These are phyloP conservation scores for Bradypodion ventrale DNA, from an alignment of 2,797 vertebrate genomes.

Conservation along the genomic window DNA sequence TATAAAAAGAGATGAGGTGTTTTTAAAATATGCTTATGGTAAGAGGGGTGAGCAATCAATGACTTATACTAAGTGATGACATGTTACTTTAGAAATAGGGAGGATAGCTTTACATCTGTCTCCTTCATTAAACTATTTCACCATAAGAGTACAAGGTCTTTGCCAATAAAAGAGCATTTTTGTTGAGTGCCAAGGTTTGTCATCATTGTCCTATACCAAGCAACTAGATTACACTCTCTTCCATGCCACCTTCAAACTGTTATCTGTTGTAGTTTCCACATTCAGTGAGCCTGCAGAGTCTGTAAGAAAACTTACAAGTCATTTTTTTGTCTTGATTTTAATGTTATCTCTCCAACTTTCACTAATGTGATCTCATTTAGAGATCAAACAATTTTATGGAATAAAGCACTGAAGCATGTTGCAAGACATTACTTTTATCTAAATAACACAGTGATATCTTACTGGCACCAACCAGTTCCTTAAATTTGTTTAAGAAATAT, in stretches of 20 bases:
- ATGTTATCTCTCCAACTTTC: not conserved
- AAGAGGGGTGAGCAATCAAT: not conserved
- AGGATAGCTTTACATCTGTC: not conserved
- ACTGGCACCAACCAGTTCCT: not conserved
- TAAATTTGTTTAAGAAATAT: not conserved
- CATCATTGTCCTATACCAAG: too few relatives aligned
- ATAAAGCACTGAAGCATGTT: not conserved
- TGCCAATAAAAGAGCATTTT: not conserved
- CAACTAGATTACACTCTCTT: too few relatives aligned
- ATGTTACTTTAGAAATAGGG: not conserved
- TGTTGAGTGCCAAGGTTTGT: too few relatives aligned
- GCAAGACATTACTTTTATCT: too few relatives aligned
- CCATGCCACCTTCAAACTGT: not conserved
- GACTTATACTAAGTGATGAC: not conserved
- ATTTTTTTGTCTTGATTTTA: not conserved
- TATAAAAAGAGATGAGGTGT: not conserved
- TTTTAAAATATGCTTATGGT: not conserved
- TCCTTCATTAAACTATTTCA: not conserved
- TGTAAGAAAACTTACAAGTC: not conserved
- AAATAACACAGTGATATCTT: too few relatives aligned
- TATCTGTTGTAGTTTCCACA: not conserved
- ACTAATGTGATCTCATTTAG: not conserved
- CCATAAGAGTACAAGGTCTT: not conserved
- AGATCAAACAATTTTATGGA: not conserved
- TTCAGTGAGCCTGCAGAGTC: not conserved